A percentile compares a stretch with the other conserved stretches of the same genome.
Evolutionary conservation across 2,888 invertebrate genomes (phyloP).

Genomic region (Tenthredo livida): DNA sequence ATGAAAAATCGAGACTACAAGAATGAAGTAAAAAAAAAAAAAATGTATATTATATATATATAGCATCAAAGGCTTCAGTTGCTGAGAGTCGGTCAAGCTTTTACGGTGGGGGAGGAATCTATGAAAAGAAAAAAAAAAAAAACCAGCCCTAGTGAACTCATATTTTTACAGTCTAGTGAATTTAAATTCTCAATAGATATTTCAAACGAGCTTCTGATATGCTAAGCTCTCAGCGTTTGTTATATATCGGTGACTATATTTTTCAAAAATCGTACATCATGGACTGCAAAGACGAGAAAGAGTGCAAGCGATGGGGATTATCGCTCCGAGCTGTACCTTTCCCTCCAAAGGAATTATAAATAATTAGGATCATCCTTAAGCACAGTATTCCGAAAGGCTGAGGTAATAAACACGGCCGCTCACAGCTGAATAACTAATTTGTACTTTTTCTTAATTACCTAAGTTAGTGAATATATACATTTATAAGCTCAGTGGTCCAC

Average conservation of each 20-base stretch:
- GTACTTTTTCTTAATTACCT: neutral
- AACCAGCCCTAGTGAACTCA: neutral
- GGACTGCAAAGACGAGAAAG: neutral
- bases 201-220: neutral
- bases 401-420: conserved; percentile 3
- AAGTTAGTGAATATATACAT: neutral
- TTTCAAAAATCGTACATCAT: neutral
- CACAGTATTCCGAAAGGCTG: neutral
- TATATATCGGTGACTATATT: neutral
- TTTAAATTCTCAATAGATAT: neutral
- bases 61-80: conserved; percentile 17
- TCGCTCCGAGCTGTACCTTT: neutral
- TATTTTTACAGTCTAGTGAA: conserved; percentile 21
- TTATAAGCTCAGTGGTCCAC: neutral
- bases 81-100: conserved; percentile 23
- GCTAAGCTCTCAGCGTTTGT: neutral
- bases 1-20: conserved; percentile 42
- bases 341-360: neutral
- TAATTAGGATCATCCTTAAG: conserved; percentile 6
- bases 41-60: neutral
- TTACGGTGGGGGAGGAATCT: neutral
- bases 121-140: neutral
- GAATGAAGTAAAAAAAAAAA: neutral
- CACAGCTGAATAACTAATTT: conserved; percentile 12
- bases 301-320: neutral